Evolutionary conservation across 2,113 vertebrate species (phyloP), one percentile per base, ranked within the genome.

Genomic region (Perca schrenkii): DNA sequence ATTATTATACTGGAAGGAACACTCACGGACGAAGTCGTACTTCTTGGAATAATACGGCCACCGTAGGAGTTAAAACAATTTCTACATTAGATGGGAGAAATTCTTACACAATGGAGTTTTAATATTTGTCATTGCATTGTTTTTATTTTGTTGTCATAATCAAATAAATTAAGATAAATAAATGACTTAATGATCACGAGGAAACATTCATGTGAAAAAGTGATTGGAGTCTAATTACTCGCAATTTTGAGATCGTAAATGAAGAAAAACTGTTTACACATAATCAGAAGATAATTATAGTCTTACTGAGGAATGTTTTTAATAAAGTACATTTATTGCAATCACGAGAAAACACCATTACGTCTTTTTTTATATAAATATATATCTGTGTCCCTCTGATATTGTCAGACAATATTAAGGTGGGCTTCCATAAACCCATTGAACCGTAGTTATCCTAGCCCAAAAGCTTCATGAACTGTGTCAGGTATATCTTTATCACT

Each of bases 401-500:
- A 15, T 73, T 82, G 17, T 68, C 36, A 17, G 46, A 74, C 12
- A 72, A 60, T n/a, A n/a, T 22, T 25, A 54, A 4, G 0, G 4
- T 43, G 3, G 8, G 4, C 31, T 31, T 70, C 58, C 13, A 21
- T 63, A 63, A 68, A 69, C 49, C 43, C 31, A 53, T 0, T 57
- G 25, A 83, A 66, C 28, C 50, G 3, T 46, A 0, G 13, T 58
- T 65, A 63, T 77, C 64, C 6, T 15, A 2, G 43, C 8, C 36
- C 13, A 16, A 4, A 54, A 13, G 67, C 67, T 69, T 14, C 3
- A 46, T 73, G 28, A 63, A 13, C n/a, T 2, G 49, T 74, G 74
- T 72, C 65, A 49, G 70, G 47, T 62, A 25, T 19, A 47, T 74
- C 25, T 77, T 77, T 72, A 78, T 76, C 69, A 25, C 22, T 57